phyloP scores from a whole-genome alignment of 2,797 vertebrate species.

The Cichlasoma orientale region DNA sequence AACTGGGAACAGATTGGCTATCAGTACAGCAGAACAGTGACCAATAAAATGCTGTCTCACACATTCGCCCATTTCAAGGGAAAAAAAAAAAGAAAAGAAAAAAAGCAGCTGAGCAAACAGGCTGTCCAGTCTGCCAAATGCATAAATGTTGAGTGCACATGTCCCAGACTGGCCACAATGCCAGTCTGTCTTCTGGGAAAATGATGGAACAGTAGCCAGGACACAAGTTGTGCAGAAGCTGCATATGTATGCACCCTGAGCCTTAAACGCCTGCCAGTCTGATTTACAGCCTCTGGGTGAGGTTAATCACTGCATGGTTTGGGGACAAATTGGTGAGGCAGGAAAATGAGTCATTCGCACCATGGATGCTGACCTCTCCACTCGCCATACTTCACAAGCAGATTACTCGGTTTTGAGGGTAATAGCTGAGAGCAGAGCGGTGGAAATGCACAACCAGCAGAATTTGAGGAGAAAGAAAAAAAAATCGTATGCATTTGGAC shows the following conservation, averaged over 20 bases:
- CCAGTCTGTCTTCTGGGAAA: constrained; percentile 42
- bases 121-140: constrained; percentile 57
- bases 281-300: constrained; percentile 45
- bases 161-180: constrained; percentile 44
- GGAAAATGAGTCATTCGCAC: constrained; percentile 41
- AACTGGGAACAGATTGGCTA: constrained; percentile 48
- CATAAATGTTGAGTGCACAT: constrained; percentile 47
- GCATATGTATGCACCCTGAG: constrained; percentile 34
- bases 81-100: constrained; percentile 12
- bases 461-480: not conserved
- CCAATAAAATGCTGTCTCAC: constrained; percentile 43
- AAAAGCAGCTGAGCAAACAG: constrained; percentile 71
- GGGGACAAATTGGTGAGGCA: constrained; percentile 33
- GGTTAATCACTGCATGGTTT: constrained; percentile 47
- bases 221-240: constrained; percentile 30
- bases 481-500: not conserved
- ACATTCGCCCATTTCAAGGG: constrained; percentile 51
- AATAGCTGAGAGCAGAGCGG: not conserved
- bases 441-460: constrained; percentile 2
- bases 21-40: constrained; percentile 37
- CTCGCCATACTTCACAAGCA: constrained; percentile 21
- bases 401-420: constrained; percentile 28
- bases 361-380: constrained; percentile 28
- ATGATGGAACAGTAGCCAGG: constrained; percentile 31
- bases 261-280: constrained; percentile 28